Evolutionary conservation across 2,888 invertebrate genomes (phyloP), one percentile per base, ranked within the genome.

Genomic region (Tanypteryx hageni): DNA sequence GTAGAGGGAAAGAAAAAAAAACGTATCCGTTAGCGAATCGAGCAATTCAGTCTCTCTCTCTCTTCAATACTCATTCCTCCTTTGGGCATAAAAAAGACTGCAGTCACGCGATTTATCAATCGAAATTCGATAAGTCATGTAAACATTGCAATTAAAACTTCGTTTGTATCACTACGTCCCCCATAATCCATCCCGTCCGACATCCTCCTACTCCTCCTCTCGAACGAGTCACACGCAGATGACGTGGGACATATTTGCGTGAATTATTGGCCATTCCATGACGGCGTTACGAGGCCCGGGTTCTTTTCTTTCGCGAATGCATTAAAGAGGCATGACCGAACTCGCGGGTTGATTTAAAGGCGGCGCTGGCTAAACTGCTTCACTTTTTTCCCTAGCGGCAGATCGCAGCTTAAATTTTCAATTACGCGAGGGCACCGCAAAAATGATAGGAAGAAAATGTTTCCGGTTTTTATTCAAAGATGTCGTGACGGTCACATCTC

Each of bases 91-190:
- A 68, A 64, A n/a, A 64, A 44, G 0, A n/a, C 68, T 18, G n/a
- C 68, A 13, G 22, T 76, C 76, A 27, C 76, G 76, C 27, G 27
- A 76, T 76, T 27, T 76, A 76, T 76, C 76, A 76, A 76, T 76
- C 27, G 76, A 76, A 8, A 76, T 22, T 68, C 68, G 68, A 68
- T 68, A 68, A 68, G 68, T 68, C 68, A 68, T 68, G 68, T 68
- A 68, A 68, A 68, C 68, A 68, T 68, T n/a, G 22, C 76, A 76
- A 76, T 76, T 27, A 76, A 76, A 76, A 76, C 76, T 76, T 76
- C 76, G 76, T 76, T 76, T 76, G 76, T 76, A 76, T 76, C 22
- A 76, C 76, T 14, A 13, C 76, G 22, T 8, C 68, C 10, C 64
- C 1, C 7, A 64, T 64, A 64, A 64, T 64, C 44, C 44, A 44